Evolutionary conservation across 1,140 invertebrate species (phyloP).

Genomic region (Bombus pyrosoma): DNA sequence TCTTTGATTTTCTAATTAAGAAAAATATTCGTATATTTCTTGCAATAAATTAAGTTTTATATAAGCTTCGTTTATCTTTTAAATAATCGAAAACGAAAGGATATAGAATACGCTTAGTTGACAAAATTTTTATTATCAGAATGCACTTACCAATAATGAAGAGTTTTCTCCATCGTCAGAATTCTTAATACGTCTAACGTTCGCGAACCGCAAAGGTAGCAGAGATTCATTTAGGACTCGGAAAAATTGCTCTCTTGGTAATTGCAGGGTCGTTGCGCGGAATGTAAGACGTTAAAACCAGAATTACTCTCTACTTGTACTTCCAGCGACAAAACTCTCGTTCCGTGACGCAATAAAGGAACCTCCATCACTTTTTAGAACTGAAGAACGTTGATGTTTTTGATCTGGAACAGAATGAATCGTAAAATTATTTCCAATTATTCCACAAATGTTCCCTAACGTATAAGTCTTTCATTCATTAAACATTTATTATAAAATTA

Average conservation of each 20-base stretch:
- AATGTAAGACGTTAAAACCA: slow-evolving; percentile 1
- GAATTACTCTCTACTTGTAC: background rate
- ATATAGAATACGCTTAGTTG: background rate
- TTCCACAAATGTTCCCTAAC: background rate
- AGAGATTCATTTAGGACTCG: slow-evolving; percentile 6
- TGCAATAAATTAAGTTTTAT: too few relatives aligned
- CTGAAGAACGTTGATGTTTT: background rate
- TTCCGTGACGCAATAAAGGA: background rate
- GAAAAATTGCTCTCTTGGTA: slow-evolving; percentile 18
- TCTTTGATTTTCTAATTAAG: too few relatives aligned
- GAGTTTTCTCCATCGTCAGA: too few relatives aligned
- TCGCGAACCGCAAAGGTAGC: background rate
- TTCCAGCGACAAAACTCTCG: background rate
- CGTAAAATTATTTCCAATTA: background rate
- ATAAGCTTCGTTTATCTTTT: too few relatives aligned
- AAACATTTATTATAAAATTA: background rate
- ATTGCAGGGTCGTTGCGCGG: background rate
- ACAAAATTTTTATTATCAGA: too few relatives aligned
- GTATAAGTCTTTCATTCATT: background rate
- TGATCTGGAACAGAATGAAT: background rate
- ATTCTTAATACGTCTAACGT: background rate
- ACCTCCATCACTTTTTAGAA: background rate
- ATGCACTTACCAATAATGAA: background rate
- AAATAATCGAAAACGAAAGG: too few relatives aligned
- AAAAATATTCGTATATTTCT: too few relatives aligned